phyloP scores from a whole-genome alignment of 1,140 invertebrate species.

The Drosophila miranda region DNA sequence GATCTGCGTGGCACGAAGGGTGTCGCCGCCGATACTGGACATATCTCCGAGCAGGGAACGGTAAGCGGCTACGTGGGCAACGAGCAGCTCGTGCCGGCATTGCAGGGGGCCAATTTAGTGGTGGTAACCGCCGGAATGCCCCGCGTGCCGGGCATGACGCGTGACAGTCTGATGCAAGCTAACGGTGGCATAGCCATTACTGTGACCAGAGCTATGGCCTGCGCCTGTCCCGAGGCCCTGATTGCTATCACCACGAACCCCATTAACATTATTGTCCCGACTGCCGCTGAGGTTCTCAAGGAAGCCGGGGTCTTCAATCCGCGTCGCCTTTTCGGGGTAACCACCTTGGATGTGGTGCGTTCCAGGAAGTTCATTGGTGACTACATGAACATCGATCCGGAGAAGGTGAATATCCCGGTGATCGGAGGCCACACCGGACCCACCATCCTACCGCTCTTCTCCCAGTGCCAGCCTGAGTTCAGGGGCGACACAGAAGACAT shows the following conservation, averaged over 20 bases:
- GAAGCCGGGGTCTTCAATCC: conserved; percentile 92
- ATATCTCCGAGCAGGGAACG: conserved; percentile 88
- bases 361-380: conserved; percentile 95
- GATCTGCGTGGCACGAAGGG: conserved; percentile 91
- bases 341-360: conserved; percentile 96
- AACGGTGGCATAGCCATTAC: conserved; percentile 97
- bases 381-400: conserved; percentile 89
- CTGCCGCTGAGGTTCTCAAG: conserved; percentile 96
- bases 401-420: conserved; percentile 93
- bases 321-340: conserved; percentile 96
- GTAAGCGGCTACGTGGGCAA: conserved; percentile 87
- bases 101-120: conserved; percentile 89
- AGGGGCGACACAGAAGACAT: conserved; percentile 87
- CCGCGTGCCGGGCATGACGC: conserved; percentile 95
- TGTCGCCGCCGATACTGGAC: conserved; percentile 93
- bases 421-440: conserved; percentile 98
- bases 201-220: conserved; percentile 89
- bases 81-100: conserved; percentile 4
- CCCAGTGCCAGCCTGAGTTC: conserved; percentile 92
- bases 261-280: conserved; percentile 98
- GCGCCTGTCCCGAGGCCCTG: conserved; percentile 94
- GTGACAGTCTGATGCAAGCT: conserved; percentile 98
- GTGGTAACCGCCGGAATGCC: conserved; percentile 98
- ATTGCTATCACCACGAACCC: conserved; percentile 98
- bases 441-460: conserved; percentile 97